phyloP scores from a whole-genome alignment of 2,113 vertebrate species.

The Tupaia chinensis region DNA sequence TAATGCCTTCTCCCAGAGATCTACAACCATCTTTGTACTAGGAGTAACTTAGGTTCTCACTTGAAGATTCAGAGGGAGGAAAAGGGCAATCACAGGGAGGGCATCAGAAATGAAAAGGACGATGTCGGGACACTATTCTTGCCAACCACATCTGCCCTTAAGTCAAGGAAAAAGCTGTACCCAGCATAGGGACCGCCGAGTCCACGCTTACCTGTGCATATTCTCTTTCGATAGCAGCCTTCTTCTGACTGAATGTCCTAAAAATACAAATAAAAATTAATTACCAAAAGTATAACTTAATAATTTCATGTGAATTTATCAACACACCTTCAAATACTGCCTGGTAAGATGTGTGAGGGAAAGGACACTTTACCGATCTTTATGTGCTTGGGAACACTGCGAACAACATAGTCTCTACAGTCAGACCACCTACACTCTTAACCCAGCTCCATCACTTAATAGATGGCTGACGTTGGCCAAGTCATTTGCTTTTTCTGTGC shows the following conservation, averaged over 20 bases:
- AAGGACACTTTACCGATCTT: not conserved
- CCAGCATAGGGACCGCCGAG: not conserved
- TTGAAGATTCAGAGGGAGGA: conserved; percentile 34
- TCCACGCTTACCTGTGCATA: conserved; percentile 95
- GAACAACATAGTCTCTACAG: not conserved
- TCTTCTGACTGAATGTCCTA: conserved; percentile 99
- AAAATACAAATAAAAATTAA: conserved; percentile 80
- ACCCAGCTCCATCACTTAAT: not conserved
- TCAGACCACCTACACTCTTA: not conserved
- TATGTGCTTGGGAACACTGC: not conserved
- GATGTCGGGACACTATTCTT: not conserved
- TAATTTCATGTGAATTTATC: conserved; percentile 43
- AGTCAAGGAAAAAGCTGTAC: not conserved
- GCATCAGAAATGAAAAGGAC: not conserved
- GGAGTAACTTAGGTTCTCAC: not conserved
- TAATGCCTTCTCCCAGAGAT: not conserved
- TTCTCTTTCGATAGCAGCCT: conserved; percentile 96
- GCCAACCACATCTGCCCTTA: not conserved
- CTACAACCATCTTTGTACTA: conserved; percentile 9
- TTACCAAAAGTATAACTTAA: conserved; percentile 56
- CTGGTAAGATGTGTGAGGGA: not conserved
- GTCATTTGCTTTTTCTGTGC: not conserved
- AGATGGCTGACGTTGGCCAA: not conserved
- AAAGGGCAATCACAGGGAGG: not conserved
- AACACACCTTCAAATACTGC: conserved; percentile 29